Base-by-base conservation (phyloP, 64 coral and sea anemone genomes). In the Astreopora myriophthalma region DNA sequence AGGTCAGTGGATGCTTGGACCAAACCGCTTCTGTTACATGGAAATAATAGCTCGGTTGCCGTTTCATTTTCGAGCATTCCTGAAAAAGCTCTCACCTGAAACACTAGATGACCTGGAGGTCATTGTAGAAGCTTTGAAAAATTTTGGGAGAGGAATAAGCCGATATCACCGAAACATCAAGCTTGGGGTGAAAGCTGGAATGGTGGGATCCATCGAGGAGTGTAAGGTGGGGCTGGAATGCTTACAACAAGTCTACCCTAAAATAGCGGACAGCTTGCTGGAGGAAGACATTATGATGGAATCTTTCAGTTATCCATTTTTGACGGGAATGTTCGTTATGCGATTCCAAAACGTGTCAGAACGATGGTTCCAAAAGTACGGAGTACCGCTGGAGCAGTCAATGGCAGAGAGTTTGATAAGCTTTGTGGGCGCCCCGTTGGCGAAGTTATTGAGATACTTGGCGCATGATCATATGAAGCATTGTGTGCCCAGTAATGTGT, bases 1-100 rank as follows among this genome's bases (percentile, higher is more conserved):
- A 97, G 95, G 95, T 22, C 64, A 94, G 33, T 97, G 95, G 95
- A 90, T 97, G 91, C 49, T 97, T 1, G 95, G 95, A 0, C 95
- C 95, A 5, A 94, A 87, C 87, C 78, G 95, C 34, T 97, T 97
- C 29, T 97, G 95, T 33, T 92, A 97, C 40, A 77, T 71, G 60
- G 72, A 94, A 71, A 48, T 48, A 2, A 80, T 97, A 37, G 73
- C 87, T 0, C 86, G 69, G 26, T 29, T 97, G 19, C 87, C 83
- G 13, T 97, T 16, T 51, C 49, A 82, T 25, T 85, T 97, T 14
- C 69, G 38, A 3, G 49, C 64, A 9, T 94, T 90, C 29, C 4
- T 89, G 32, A 39, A 1, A 9, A 89, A 20, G 22, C 58, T 94
- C 6, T n/a, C 58, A 19, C 95, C 95, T 7, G 35, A 38, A 17